Base-by-base conservation (phyloP, 2,888 invertebrate species). In the Polyploca ridens region DNA sequence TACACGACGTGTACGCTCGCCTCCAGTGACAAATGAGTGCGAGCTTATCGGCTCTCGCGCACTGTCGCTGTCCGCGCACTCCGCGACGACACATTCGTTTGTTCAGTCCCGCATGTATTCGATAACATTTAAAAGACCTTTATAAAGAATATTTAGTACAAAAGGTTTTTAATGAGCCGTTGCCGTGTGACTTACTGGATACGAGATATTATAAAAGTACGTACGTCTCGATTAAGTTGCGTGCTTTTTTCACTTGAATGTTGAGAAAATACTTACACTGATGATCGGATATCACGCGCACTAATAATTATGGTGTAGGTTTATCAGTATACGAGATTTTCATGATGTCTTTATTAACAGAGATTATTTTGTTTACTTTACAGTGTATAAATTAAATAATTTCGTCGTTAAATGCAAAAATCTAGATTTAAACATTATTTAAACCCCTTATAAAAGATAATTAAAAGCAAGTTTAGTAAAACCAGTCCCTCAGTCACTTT, bases 1-100 rank as follows among this genome's bases (percentile, higher is more conserved):
- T 90, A 91, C 92, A 90, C 87, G 90, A 85, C 86, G 85, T 83
- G 80, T 82, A 79, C 87, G 84, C 86, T 83, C 84, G 88, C 84
- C 83, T 78, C 81, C 80, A 82, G 90, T 93, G 93, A 93, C 93
- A 93, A 93, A 93, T 93, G 93, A 93, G 88, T 79, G 82, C 78
- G 83, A 67, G 80, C 87, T 91, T 93, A 92, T 91, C 92, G 83
- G 71, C 63, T 69, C 75, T 73, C 77, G 79, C 78, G 74, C 78
- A 78, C 79, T 84, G 84, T 84, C 81, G 81, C 79, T 79, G 79
- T 73, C 77, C 79, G 75, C 73, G 72, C 77, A 82, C 85, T 83
- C 80, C 81, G 82, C 76, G 75, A 75, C 71, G 74, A 64, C 73
- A 77, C 78, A 83, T 84, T 84, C 79, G 81, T 83, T 82, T 73